phyloP scores from a whole-genome alignment of 2,797 vertebrate species.

The Halcyon leucocephala region DNA sequence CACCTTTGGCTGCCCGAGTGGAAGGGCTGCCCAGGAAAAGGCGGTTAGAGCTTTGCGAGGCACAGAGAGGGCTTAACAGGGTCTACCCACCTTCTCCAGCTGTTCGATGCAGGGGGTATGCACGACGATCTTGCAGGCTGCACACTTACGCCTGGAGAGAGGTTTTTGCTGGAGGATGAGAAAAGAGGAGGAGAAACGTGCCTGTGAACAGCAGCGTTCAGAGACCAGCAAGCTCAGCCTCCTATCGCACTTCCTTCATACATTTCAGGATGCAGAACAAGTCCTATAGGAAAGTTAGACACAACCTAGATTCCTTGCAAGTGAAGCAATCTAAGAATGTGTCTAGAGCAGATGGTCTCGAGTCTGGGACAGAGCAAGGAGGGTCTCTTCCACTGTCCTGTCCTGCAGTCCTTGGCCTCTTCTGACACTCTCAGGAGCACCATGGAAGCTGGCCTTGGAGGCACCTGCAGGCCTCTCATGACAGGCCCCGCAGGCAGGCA shows the following conservation, averaged over 20 bases:
- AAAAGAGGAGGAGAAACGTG: background rate
- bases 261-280: background rate
- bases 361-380: background rate
- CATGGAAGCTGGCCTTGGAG: background rate
- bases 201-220: background rate
- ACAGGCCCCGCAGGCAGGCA: background rate
- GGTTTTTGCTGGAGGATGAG: slow-evolving; percentile 87
- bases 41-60: background rate
- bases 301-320: background rate
- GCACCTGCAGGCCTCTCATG: background rate
- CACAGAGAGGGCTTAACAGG: background rate
- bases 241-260: background rate
- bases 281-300: background rate
- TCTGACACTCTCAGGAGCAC: background rate
- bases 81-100: slow-evolving; percentile 89
- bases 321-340: background rate
- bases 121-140: slow-evolving; percentile 94
- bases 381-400: background rate
- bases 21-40: background rate
- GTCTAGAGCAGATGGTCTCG: background rate
- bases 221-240: background rate
- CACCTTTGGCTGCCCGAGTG: background rate
- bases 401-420: background rate
- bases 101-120: slow-evolving; percentile 93
- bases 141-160: slow-evolving; percentile 90